Conservation (phyloP, 2,888 invertebrate species). For the Dicycla oo region DNA sequence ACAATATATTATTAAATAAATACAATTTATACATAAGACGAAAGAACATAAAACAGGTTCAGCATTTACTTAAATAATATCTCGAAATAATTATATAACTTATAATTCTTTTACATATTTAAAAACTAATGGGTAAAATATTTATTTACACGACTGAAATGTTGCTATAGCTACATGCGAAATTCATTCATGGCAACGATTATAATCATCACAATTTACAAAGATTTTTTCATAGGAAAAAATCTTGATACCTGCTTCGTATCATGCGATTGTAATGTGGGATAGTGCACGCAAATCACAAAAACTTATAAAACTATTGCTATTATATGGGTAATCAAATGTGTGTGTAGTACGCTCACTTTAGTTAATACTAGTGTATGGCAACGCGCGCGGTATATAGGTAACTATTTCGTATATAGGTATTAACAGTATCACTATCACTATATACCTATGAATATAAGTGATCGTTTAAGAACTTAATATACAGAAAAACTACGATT, state of each 20-base stretch:
- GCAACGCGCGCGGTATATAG: constrained; percentile 85
- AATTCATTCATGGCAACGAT: constrained; percentile 73
- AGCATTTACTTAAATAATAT: constrained; percentile 65
- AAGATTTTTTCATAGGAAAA: constrained; percentile 47
- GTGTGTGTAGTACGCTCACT: constrained; percentile 54
- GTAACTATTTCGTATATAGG: constrained; percentile 83
- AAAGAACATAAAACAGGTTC: constrained; percentile 60
- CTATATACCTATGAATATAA: constrained; percentile 74
- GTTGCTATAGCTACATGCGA: constrained; percentile 65
- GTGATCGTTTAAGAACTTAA: constrained; percentile 74
- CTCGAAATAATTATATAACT: constrained; percentile 70
- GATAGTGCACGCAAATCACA: constrained; percentile 38
- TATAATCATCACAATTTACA: constrained; percentile 67
- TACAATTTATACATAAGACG: constrained; percentile 66
- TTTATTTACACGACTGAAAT: constrained; percentile 76
- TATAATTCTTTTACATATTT: constrained; percentile 66
- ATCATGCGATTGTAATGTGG: constrained; percentile 42
- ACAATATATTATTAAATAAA: constrained; percentile 82
- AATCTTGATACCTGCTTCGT: constrained; percentile 44
- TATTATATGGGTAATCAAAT: constrained; percentile 53
- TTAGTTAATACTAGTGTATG: constrained; percentile 77
- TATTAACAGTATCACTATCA: constrained; percentile 68
- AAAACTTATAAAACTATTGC: constrained; percentile 46
- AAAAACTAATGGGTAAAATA: constrained; percentile 71
- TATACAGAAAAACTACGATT: constrained; percentile 79